These are phyloP conservation scores for Micromussa lordhowensis DNA, from an alignment of 92 coral and sea anemone genomes.

Conservation along the genomic window DNA sequence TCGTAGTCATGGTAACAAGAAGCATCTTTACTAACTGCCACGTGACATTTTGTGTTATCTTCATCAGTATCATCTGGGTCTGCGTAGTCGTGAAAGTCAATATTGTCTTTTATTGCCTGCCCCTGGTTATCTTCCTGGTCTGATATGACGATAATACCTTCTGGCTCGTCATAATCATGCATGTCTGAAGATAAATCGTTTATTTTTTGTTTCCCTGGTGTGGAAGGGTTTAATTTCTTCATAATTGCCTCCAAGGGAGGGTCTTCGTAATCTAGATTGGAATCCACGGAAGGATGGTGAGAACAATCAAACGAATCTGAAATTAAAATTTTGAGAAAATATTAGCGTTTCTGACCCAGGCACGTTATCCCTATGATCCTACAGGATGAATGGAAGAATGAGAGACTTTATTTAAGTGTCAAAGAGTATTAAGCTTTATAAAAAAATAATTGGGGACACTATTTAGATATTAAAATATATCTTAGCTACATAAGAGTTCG, in stretches of 20 bases:
- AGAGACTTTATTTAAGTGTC: too few species aligned
- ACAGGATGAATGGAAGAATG: too few species aligned
- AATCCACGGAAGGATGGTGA: constrained; percentile 5
- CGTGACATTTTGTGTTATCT: constrained; percentile 17
- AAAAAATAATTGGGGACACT: too few species aligned
- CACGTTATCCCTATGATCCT: not conserved
- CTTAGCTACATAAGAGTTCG: too few species aligned
- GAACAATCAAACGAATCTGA: constrained; percentile 32
- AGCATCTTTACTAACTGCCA: not conserved
- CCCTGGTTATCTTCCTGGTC: constrained; percentile 16
- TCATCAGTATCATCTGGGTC: constrained; percentile 31
- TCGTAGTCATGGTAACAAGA: constrained; percentile 22
- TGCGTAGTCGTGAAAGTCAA: constrained; percentile 32
- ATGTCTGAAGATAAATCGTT: constrained; percentile 32
- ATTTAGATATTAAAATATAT: too few species aligned
- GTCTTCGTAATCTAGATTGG: constrained; percentile 30
- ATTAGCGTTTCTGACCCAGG: not conserved
- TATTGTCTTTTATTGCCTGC: constrained; percentile 1
- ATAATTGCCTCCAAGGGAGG: constrained; percentile 9
- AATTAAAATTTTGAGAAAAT: not conserved
- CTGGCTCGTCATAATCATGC: constrained; percentile 53
- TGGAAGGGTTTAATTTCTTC: not conserved
- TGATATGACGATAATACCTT: constrained; percentile 31
- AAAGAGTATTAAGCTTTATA: too few species aligned
- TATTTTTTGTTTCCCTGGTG: not conserved